Evolutionary conservation across 2,888 invertebrate genomes (phyloP).

Genomic region (Ischnus inquisitorius): DNA sequence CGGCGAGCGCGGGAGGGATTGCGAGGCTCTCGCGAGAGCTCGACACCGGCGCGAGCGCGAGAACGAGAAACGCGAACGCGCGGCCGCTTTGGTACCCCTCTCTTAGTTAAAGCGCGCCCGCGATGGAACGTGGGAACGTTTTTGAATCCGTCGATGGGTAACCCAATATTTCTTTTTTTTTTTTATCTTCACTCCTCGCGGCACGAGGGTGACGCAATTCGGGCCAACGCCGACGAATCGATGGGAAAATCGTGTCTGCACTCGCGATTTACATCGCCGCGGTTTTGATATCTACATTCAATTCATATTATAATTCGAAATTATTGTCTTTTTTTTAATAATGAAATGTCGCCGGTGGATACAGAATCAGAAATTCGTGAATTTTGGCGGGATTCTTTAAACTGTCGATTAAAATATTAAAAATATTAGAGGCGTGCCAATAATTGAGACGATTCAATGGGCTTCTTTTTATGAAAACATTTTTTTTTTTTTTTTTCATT

Average conservation of each 20-base stretch:
- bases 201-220: conserved; percentile 62
- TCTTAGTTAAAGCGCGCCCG: conserved; percentile 51
- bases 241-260: conserved; percentile 60
- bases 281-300: conserved; percentile 5
- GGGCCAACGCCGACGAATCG: conserved; percentile 56
- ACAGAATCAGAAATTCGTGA: background rate
- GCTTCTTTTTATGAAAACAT: background rate
- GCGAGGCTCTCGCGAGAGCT: conserved; percentile 42
- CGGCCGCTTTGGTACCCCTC: conserved; percentile 51
- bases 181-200: conserved; percentile 50
- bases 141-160: conserved; percentile 69
- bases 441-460: too few species aligned
- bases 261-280: conserved; percentile 6
- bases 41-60: conserved; percentile 62
- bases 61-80: conserved; percentile 75
- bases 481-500: background rate
- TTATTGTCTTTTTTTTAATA: background rate
- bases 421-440: too few species aligned
- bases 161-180: conserved; percentile 65
- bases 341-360: background rate
- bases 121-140: conserved; percentile 72
- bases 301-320: background rate
- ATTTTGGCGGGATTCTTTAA: background rate
- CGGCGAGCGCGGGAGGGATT: conserved; percentile 63
- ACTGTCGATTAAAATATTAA: background rate